Conservation (phyloP, 1,140 invertebrate species). For the Littorina saxatilis region DNA sequence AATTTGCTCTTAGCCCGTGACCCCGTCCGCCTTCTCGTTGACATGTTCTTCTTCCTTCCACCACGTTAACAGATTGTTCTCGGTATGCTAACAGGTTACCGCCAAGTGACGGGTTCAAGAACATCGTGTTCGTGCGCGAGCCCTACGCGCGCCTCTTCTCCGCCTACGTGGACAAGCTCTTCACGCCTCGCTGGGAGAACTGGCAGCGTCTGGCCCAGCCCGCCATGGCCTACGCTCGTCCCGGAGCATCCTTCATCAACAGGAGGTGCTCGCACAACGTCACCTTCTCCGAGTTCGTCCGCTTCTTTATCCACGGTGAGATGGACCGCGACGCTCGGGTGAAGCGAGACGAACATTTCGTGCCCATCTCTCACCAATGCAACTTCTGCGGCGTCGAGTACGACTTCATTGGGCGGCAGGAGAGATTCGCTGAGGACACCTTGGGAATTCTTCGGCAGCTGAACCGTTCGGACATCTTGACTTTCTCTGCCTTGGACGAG, state of each 20-base stretch:
- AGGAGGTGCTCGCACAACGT: background rate
- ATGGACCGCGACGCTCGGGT: background rate
- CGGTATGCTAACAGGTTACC: too few relatives aligned
- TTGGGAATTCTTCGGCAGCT: background rate
- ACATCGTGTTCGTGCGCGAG: slow-evolving; percentile 37
- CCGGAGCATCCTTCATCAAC: background rate
- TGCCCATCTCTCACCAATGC: background rate
- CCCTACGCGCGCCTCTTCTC: slow-evolving; percentile 41
- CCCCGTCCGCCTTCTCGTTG: too few relatives aligned
- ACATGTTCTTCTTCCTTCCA: too few relatives aligned
- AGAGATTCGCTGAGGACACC: slow-evolving; percentile 8
- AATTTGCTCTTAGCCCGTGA: too few relatives aligned
- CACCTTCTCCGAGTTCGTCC: background rate
- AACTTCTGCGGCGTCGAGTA: background rate
- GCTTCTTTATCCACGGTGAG: background rate
- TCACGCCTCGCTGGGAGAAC: slow-evolving; percentile 9
- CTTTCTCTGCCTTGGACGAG: background rate
- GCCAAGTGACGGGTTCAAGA: too few relatives aligned
- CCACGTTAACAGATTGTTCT: too few relatives aligned
- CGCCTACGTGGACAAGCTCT: slow-evolving; percentile 48
- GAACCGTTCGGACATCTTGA: background rate
- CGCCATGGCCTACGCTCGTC: background rate
- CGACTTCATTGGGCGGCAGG: slow-evolving; percentile 17
- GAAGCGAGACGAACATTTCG: slow-evolving; percentile 26
- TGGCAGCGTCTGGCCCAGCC: background rate